Conservation (phyloP, 2,797 vertebrate genomes). For the Chaetophractus vellerosus region DNA sequence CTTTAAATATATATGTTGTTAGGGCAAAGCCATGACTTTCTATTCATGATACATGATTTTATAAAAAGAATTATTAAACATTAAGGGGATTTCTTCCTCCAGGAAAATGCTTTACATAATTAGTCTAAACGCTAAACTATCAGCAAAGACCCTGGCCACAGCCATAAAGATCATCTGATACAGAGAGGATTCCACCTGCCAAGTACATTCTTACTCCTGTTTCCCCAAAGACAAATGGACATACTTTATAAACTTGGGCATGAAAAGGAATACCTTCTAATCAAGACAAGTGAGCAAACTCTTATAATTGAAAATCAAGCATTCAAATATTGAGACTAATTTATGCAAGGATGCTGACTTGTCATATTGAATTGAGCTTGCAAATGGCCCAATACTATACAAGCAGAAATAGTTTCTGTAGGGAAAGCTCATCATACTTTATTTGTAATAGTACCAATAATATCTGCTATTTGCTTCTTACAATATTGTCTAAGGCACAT, state of each 20-base stretch:
- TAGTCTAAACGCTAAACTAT: conserved; percentile 29
- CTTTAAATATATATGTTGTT: conserved; percentile 35
- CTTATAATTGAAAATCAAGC: conserved; percentile 71
- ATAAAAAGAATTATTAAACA: conserved; percentile 31
- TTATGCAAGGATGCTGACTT: conserved; percentile 60
- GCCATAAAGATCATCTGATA: conserved; percentile 3
- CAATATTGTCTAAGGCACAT: not conserved
- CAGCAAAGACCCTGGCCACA: conserved; percentile 13
- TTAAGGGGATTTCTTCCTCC: conserved; percentile 36
- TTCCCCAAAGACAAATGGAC: conserved; percentile 49
- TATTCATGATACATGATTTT: conserved; percentile 23
- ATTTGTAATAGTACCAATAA: not conserved
- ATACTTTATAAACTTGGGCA: conserved; percentile 28
- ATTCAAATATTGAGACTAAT: conserved; percentile 62
- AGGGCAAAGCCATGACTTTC: conserved; percentile 14
- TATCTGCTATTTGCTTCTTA: not conserved
- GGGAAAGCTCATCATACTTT: not conserved
- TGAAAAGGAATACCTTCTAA: conserved; percentile 54
- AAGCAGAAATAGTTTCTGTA: conserved; percentile 14
- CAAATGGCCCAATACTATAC: conserved; percentile 55
- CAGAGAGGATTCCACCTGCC: conserved; percentile 27
- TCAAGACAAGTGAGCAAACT: conserved; percentile 60
- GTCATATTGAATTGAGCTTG: conserved; percentile 68
- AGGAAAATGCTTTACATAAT: conserved; percentile 5
- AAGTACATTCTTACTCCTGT: conserved; percentile 49